A percentile compares a stretch with the other conserved stretches of the same genome.
Evolutionary conservation across 2,113 vertebrate genomes (phyloP).

Genomic region (Elephantulus edwardii): DNA sequence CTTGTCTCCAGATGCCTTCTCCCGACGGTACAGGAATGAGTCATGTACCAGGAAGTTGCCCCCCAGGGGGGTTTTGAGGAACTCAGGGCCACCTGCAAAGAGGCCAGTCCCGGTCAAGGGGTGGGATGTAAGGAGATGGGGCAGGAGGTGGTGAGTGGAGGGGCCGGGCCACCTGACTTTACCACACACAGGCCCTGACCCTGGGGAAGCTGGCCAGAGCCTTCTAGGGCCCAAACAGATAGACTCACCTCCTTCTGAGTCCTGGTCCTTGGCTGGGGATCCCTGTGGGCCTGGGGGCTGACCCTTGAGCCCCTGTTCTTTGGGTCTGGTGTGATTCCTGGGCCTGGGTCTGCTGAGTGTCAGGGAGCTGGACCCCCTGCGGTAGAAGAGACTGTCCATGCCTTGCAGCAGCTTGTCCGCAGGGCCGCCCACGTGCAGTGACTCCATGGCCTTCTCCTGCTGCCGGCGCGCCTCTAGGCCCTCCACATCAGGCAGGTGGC

Average conservation of each 20-base stretch:
- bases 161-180: not conserved
- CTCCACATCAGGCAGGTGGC: slow-evolving; percentile 61
- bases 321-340: not conserved
- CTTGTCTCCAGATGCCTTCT: slow-evolving; percentile 53
- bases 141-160: no score
- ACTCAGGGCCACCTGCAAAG: slow-evolving; percentile 62
- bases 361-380: not conserved
- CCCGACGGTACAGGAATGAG: slow-evolving; percentile 71
- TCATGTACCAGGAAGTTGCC: slow-evolving; percentile 74
- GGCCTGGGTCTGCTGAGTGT: not conserved
- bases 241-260: not conserved
- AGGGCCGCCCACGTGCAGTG: accelerated
- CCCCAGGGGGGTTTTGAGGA: slow-evolving; percentile 66
- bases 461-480: slow-evolving; percentile 59
- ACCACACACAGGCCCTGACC: not conserved
- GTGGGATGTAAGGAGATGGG: no score
- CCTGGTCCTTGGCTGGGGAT: not conserved
- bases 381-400: not conserved
- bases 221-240: not conserved
- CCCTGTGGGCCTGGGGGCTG: not conserved
- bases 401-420: not conserved
- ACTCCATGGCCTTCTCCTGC: slow-evolving; percentile 56
- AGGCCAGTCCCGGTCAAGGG: not conserved
- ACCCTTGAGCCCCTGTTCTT: not conserved
- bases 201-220: not conserved